Evolutionary conservation across 2,113 vertebrate genomes (phyloP).

Genomic region (Octodon degus): DNA sequence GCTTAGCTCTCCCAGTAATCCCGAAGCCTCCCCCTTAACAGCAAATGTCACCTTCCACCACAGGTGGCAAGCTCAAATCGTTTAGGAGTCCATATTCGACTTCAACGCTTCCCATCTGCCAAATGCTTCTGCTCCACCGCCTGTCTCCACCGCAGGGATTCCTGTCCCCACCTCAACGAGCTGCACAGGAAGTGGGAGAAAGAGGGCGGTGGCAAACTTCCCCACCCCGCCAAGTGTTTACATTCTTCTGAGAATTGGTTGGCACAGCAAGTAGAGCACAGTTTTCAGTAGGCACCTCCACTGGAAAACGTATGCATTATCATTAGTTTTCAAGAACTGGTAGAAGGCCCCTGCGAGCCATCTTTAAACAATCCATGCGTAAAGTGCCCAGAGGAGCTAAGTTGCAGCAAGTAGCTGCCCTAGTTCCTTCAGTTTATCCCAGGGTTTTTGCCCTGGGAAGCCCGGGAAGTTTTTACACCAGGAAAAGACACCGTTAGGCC

Average conservation of each 20-base stretch:
- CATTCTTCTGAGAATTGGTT: slow-evolving; percentile 54
- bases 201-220: neutral
- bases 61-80: slow-evolving; percentile 70
- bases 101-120: neutral
- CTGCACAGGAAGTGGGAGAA: neutral
- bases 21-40: neutral
- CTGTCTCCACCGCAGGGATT: neutral
- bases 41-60: slow-evolving; percentile 67
- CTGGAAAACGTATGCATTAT: slow-evolving; percentile 46
- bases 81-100: slow-evolving; percentile 38
- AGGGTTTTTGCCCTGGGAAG: slow-evolving; percentile 27
- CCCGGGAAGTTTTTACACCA: neutral
- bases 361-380: slow-evolving; percentile 59
- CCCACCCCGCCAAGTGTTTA: slow-evolving; percentile 37
- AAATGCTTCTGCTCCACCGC: neutral
- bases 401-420: slow-evolving; percentile 74
- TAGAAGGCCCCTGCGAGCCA: slow-evolving; percentile 59
- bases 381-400: slow-evolving; percentile 23
- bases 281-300: slow-evolving; percentile 67
- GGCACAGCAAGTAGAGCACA: slow-evolving; percentile 76
- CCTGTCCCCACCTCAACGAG: neutral
- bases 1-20: slow-evolving; percentile 22
- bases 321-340: slow-evolving; percentile 78
- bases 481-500: neutral
- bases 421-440: slow-evolving; percentile 60